Conservation (phyloP, 1,140 invertebrate genomes). For the Ptiloglossa arizonensis region DNA sequence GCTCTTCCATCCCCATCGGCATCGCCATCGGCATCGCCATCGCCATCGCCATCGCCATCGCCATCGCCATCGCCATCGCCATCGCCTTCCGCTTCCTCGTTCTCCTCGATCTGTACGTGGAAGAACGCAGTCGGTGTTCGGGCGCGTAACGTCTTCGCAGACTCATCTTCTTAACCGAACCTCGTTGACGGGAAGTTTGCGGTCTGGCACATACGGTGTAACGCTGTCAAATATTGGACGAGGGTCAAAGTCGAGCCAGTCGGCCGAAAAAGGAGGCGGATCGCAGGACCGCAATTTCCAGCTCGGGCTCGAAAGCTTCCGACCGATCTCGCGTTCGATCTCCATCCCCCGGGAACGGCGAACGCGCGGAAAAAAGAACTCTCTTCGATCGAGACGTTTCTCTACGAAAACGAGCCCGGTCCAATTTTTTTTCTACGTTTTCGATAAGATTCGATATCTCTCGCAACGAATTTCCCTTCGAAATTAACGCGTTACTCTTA, state of each 20-base stretch:
- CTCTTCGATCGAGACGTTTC: neutral
- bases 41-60: too few species aligned
- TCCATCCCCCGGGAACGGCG: neutral
- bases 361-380: neutral
- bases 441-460: too few species aligned
- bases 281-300: conserved; percentile 19
- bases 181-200: conserved; percentile 33
- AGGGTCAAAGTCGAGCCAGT: conserved; percentile 42
- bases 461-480: too few species aligned
- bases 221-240: conserved; percentile 44
- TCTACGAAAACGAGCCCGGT: neutral
- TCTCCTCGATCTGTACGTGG: neutral
- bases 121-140: too few species aligned
- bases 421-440: too few species aligned
- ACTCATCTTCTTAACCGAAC: neutral
- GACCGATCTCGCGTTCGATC: neutral
- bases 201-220: neutral
- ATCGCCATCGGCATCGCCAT: too few species aligned
- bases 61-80: too few species aligned
- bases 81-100: neutral
- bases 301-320: neutral
- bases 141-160: neutral
- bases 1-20: too few species aligned
- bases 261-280: conserved; percentile 79
- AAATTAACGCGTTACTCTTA: too few species aligned